Evolutionary conservation across 2,888 invertebrate species (phyloP).

Genomic region (Acanthosepion lycidas): DNA sequence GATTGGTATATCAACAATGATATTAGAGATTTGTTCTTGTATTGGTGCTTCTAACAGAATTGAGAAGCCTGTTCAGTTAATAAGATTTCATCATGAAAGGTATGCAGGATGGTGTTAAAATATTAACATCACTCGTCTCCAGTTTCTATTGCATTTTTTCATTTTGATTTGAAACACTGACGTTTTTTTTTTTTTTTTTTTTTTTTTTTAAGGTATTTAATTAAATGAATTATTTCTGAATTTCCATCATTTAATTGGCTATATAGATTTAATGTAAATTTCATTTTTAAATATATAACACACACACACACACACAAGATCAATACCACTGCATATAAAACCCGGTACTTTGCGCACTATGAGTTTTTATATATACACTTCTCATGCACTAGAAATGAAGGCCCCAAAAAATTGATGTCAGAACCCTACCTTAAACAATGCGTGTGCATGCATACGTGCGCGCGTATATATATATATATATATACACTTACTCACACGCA

Average conservation of each 20-base stretch:
- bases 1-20: not conserved
- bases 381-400: too few species aligned
- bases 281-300: too few species aligned
- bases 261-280: too few species aligned
- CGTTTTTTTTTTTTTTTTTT: not conserved
- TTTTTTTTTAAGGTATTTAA: not conserved
- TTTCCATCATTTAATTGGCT: too few species aligned
- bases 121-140: not conserved
- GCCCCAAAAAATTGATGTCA: too few species aligned
- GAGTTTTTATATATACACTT: too few species aligned
- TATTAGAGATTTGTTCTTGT: slow-evolving; percentile 41
- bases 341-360: too few species aligned
- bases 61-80: not conserved
- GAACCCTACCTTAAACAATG: not conserved
- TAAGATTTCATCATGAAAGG: slow-evolving; percentile 38
- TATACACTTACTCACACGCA: not conserved
- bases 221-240: not conserved
- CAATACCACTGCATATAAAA: too few species aligned
- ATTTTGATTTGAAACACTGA: too few species aligned
- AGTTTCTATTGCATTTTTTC: not conserved
- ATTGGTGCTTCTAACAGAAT: not conserved
- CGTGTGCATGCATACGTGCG: not conserved
- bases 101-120: not conserved
- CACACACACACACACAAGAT: not conserved
- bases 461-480: not conserved